These are phyloP conservation scores for Ostrea edulis DNA, from an alignment of 1,140 invertebrate genomes.

Conservation along the genomic window DNA sequence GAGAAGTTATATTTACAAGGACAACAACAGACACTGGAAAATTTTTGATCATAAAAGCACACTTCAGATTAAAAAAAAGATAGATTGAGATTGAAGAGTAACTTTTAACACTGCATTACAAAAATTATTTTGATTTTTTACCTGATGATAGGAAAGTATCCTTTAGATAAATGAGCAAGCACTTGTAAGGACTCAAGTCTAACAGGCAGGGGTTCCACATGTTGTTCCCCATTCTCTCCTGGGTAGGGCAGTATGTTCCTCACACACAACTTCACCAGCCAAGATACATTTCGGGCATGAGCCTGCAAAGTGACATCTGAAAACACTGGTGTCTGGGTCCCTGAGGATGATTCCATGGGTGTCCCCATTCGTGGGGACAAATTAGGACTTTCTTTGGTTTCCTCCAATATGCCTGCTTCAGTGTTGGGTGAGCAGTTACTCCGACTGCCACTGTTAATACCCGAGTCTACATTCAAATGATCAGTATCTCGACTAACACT, in stretches of 20 bases:
- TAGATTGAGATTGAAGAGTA: too few relatives aligned
- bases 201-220: conserved; percentile 81
- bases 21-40: too few relatives aligned
- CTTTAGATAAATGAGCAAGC: conserved; percentile 85
- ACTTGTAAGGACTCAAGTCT: conserved; percentile 89
- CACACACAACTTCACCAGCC: conserved; percentile 78
- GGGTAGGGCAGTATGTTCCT: conserved; percentile 73
- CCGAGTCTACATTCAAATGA: conserved; percentile 3
- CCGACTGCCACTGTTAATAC: conserved; percentile 38
- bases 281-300: conserved; percentile 71
- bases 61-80: too few relatives aligned
- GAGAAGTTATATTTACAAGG: too few relatives aligned
- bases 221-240: conserved; percentile 39
- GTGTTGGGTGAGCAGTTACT: conserved; percentile 43
- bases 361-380: conserved; percentile 55
- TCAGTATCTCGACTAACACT: background rate
- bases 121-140: conserved; percentile 53
- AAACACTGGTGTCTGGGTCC: conserved; percentile 70
- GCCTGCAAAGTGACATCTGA: conserved; percentile 66
- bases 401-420: conserved; percentile 26
- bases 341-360: conserved; percentile 61
- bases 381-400: background rate
- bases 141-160: conserved; percentile 83
- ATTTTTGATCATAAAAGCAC: too few relatives aligned
- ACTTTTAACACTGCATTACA: too few relatives aligned